phyloP scores from a whole-genome alignment of 2,888 invertebrate species.

The Fissipunctia ypsillon region DNA sequence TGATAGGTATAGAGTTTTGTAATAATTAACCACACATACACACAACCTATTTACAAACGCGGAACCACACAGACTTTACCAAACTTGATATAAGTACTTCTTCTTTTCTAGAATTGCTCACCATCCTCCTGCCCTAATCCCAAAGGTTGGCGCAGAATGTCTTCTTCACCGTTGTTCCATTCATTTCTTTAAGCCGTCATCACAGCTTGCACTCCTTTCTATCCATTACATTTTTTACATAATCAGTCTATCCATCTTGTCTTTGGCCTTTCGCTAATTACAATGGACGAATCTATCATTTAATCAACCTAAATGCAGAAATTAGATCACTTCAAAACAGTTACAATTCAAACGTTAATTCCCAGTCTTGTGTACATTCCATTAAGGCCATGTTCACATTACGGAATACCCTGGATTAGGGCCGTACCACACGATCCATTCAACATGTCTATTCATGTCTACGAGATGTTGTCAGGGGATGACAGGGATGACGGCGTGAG shows the following conservation, averaged over 20 bases:
- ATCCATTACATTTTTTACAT: background rate
- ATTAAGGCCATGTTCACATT: background rate
- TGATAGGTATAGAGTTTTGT: too few species aligned
- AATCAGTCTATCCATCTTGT: background rate
- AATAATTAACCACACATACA: background rate
- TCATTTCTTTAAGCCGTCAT: background rate
- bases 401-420: conserved; percentile 32
- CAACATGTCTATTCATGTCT: conserved; percentile 35
- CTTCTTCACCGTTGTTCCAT: too few species aligned
- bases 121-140: too few species aligned
- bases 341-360: background rate
- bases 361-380: conserved; percentile 10
- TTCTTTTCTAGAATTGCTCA: too few species aligned
- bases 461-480: conserved; percentile 22
- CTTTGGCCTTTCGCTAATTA: background rate
- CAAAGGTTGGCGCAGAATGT: too few species aligned
- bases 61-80: too few species aligned
- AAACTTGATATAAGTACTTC: too few species aligned
- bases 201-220: background rate
- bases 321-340: background rate
- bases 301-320: background rate
- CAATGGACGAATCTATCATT: too few species aligned
- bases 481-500: conserved; percentile 29
- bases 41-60: too few species aligned
- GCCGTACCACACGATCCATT: conserved; percentile 19